Evolutionary conservation across 2,888 invertebrate genomes (phyloP).

Genomic region (Hypselothyrea guttata): DNA sequence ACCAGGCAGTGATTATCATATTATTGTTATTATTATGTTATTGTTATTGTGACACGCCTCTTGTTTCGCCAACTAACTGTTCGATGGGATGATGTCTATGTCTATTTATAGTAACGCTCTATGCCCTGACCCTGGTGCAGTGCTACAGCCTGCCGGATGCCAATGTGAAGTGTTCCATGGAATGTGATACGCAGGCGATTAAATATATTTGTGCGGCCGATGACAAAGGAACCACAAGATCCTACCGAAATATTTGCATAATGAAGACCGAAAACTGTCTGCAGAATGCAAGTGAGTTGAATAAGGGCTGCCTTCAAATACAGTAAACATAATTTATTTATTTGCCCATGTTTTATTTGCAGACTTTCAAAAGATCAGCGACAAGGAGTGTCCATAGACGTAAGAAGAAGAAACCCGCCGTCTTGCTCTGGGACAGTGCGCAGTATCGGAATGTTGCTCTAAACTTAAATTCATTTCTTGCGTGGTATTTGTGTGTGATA

Average conservation of each 20-base stretch:
- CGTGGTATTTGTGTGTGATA: conserved; percentile 82
- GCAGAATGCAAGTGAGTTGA: conserved; percentile 60
- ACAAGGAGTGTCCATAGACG: conserved; percentile 81
- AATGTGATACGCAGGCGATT: conserved; percentile 77
- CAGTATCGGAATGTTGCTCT: conserved; percentile 38
- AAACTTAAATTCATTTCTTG: conserved; percentile 53
- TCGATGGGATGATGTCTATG: conserved; percentile 26
- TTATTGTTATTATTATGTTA: too few relatives aligned
- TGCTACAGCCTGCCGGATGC: conserved; percentile 78
- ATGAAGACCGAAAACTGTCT: conserved; percentile 82
- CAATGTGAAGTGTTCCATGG: conserved; percentile 79
- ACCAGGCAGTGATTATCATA: conserved; percentile 11
- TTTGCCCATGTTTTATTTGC: conserved; percentile 10
- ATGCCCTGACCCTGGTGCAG: conserved; percentile 73
- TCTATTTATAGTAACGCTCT: conserved; percentile 73
- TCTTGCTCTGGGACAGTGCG: conserved; percentile 37
- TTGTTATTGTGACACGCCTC: conserved; percentile 32
- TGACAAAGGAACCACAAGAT: conserved; percentile 81
- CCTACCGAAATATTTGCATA: conserved; percentile 81
- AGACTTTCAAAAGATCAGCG: conserved; percentile 82
- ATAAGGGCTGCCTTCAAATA: not conserved
- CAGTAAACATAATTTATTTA: not conserved
- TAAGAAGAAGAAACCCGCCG: too few relatives aligned
- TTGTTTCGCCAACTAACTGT: conserved; percentile 43
- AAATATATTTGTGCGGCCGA: conserved; percentile 80